Base-by-base conservation (phyloP, 2,888 invertebrate species). In the Phaonia tiefii region DNA sequence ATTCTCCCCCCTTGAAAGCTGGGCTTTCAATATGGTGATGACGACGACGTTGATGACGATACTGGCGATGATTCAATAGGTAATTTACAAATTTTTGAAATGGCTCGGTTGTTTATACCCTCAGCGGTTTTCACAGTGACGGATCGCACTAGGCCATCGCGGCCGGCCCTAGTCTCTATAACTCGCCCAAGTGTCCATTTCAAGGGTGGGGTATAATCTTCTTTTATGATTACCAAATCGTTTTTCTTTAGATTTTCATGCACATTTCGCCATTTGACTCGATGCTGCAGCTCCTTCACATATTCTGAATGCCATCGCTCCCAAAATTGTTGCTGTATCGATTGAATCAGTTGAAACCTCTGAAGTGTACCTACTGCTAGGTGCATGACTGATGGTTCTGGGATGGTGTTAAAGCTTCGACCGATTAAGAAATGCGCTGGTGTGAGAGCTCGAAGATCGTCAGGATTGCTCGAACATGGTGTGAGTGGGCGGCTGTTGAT, bases 341-440 rank as follows among this genome's bases (percentile, higher is more conserved):
- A 67, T 31, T 71, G 73, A 15, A 81, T 13, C 3, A 71, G 0
- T 37, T 80, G 67, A 20, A 76, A 76, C 1, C 63, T 60, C 3
- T 15, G 1, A 13, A 25, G 54, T 22, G 79, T n/a, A n/a, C n/a
- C n/a, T n/a, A n/a, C n/a, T n/a, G 71, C 37, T 79, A 69, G 13
- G 42, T 15, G 31, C 56, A 2, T 63, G 26, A 15, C 58, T 79
- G 31, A 60, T 69, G 20, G 39, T 69, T 60, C 26, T 70, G 79
- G 10, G 58, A 56, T 10, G 60, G 77, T 25, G 77, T 78, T 8
- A 72, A 13, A 7, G 72, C 20, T n/a, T n/a, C n/a, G n/a, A n/a
- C n/a, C n/a, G n/a, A 76, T 76, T 5, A 78, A 15, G 46, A 85
- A 85, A 60, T 85, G 83, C 1, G 69, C 79, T 25, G 85, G 84